Conservation (phyloP, 2,113 vertebrate species). For the Scomber scombrus region DNA sequence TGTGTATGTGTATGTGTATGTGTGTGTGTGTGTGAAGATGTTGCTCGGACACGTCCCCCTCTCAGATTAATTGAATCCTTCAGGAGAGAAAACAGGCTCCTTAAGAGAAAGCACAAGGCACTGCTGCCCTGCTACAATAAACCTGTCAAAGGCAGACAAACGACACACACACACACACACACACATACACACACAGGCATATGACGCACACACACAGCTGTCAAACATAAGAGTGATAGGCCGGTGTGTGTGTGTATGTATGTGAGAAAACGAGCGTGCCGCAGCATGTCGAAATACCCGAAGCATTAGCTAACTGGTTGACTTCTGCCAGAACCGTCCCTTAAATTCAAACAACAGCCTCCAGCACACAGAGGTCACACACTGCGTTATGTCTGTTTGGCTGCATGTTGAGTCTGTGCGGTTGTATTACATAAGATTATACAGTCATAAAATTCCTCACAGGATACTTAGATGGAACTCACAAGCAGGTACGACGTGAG, state of each 20-base stretch:
- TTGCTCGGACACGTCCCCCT: constrained; percentile 55
- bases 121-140: constrained; percentile 76
- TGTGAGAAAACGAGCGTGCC: constrained; percentile 60
- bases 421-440: constrained; percentile 52
- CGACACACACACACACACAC: constrained; percentile 19
- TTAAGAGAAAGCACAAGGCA: constrained; percentile 77
- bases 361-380: constrained; percentile 71
- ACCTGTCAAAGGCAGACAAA: constrained; percentile 80
- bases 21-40: constrained; percentile 26
- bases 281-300: constrained; percentile 77
- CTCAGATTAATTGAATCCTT: constrained; percentile 82
- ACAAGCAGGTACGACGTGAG: constrained; percentile 2
- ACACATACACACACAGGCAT: constrained; percentile 9
- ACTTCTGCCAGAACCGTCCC: constrained; percentile 57
- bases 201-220: constrained; percentile 49
- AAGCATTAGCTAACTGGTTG: constrained; percentile 74
- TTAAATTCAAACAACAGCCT: constrained; percentile 66
- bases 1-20: neutral
- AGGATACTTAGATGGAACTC: neutral
- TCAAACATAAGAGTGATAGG: constrained; percentile 65
- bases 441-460: constrained; percentile 15
- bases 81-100: constrained; percentile 77
- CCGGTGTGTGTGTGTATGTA: constrained; percentile 15
- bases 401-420: constrained; percentile 36
- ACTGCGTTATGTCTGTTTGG: constrained; percentile 43